Evolutionary conservation across 2,888 invertebrate genomes (phyloP).

Genomic region (Beris morrisii): DNA sequence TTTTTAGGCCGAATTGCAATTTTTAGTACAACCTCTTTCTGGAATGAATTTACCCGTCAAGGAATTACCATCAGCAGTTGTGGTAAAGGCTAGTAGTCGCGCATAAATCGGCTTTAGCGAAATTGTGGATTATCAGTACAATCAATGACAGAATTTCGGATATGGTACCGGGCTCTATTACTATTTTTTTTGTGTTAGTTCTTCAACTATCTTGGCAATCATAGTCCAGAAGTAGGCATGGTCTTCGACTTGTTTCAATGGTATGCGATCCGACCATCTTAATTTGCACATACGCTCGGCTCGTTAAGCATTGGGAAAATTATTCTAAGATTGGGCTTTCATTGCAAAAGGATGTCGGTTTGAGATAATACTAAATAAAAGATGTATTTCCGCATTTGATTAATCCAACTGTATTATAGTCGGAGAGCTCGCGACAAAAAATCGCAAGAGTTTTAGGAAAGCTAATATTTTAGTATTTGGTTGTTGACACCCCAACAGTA

Average conservation of each 20-base stretch:
- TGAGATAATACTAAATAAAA: constrained; percentile 84
- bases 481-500: too few relatives aligned
- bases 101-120: constrained; percentile 87
- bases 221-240: constrained; percentile 92
- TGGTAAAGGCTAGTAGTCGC: constrained; percentile 66
- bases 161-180: constrained; percentile 96
- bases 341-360: constrained; percentile 88
- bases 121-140: constrained; percentile 96
- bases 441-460: too few relatives aligned
- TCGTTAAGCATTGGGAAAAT: constrained; percentile 77
- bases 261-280: constrained; percentile 95
- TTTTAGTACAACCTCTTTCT: constrained; percentile 84
- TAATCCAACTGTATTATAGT: constrained; percentile 93
- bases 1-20: constrained; percentile 81
- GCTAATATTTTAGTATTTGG: too few relatives aligned
- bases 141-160: constrained; percentile 90
- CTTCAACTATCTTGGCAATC: constrained; percentile 92
- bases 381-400: constrained; percentile 88
- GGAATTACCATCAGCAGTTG: constrained; percentile 74
- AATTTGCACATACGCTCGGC: constrained; percentile 89
- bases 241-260: constrained; percentile 94
- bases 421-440: too few relatives aligned
- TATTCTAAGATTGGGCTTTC: constrained; percentile 72
- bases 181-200: constrained; percentile 85
- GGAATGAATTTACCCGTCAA: constrained; percentile 82